Conservation (phyloP, 2,888 invertebrate species). For the Bellardia bayeri region DNA sequence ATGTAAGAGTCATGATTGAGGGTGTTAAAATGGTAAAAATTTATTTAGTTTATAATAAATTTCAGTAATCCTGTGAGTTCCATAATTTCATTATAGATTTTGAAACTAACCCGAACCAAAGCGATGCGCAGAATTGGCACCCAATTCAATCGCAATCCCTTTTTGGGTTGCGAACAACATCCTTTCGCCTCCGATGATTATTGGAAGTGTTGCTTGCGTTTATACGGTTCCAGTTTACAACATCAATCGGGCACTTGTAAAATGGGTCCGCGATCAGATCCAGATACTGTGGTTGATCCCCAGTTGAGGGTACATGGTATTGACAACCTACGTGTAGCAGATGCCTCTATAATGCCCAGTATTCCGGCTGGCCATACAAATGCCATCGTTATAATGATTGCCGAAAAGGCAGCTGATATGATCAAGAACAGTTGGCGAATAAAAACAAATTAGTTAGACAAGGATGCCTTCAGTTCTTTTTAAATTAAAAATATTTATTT, state of each 20-base stretch:
- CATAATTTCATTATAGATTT: conserved; percentile 84
- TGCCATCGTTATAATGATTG: conserved; percentile 87
- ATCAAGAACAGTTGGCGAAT: conserved; percentile 85
- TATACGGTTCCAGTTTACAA: conserved; percentile 89
- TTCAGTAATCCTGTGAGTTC: background rate
- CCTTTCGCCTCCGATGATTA: conserved; percentile 88
- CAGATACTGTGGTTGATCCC: conserved; percentile 87
- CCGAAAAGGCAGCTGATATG: conserved; percentile 87
- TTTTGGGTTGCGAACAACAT: conserved; percentile 88
- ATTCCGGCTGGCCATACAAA: conserved; percentile 86
- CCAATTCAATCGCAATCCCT: conserved; percentile 85
- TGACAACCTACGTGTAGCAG: conserved; percentile 85
- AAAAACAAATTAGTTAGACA: conserved; percentile 22
- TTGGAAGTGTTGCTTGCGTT: conserved; percentile 90
- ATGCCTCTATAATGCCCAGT: conserved; percentile 87
- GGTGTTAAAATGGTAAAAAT: conserved; percentile 88
- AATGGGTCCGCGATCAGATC: conserved; percentile 87
- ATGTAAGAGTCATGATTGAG: conserved; percentile 90
- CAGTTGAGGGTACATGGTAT: conserved; percentile 86
- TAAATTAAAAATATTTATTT: conserved; percentile 36
- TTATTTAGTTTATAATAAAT: background rate
- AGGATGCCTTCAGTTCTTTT: background rate
- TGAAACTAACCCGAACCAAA: conserved; percentile 85
- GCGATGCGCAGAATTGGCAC: conserved; percentile 86
- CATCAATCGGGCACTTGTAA: conserved; percentile 89